These are phyloP conservation scores for Cyrtorhinus lividipennis DNA, from an alignment of 1,140 invertebrate species.

Conservation along the genomic window DNA sequence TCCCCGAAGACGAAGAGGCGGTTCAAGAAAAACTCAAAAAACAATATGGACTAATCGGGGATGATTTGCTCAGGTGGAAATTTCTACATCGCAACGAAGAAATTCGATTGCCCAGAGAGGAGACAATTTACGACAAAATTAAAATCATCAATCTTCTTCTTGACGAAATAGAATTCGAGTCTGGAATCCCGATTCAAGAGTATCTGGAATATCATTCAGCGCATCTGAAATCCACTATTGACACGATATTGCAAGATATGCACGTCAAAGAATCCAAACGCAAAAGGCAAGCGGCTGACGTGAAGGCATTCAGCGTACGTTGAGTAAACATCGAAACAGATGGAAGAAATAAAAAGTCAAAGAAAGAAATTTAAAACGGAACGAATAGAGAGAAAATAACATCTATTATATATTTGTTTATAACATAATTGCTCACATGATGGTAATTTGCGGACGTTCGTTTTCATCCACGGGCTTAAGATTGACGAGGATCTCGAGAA, in stretches of 20 bases:
- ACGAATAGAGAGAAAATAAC: not conserved
- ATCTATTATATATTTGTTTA: no score
- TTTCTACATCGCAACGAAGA: conserved; percentile 2
- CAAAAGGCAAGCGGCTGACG: not conserved
- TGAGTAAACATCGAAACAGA: no score
- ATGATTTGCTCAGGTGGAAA: conserved; percentile 1
- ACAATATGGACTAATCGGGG: not conserved
- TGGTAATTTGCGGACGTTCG: conserved; percentile 88
- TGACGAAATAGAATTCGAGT: not conserved
- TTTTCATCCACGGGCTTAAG: conserved; percentile 68
- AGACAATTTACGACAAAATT: not conserved
- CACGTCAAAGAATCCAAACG: not conserved
- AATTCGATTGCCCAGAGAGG: not conserved
- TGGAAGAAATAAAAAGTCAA: no score
- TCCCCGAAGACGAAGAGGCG: not conserved
- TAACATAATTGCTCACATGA: conserved; percentile 81
- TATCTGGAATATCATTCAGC: not conserved
- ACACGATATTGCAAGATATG: not conserved
- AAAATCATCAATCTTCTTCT: not conserved
- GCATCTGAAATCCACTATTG: not conserved
- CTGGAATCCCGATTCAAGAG: not conserved
- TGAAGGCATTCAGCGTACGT: not conserved
- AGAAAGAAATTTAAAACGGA: no score
- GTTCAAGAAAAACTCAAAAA: not conserved
- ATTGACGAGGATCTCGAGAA: conserved; percentile 74